Evolutionary conservation across 2,113 vertebrate genomes (phyloP), one percentile per base, ranked within the genome.

Genomic region (Neofelis nebulosa): DNA sequence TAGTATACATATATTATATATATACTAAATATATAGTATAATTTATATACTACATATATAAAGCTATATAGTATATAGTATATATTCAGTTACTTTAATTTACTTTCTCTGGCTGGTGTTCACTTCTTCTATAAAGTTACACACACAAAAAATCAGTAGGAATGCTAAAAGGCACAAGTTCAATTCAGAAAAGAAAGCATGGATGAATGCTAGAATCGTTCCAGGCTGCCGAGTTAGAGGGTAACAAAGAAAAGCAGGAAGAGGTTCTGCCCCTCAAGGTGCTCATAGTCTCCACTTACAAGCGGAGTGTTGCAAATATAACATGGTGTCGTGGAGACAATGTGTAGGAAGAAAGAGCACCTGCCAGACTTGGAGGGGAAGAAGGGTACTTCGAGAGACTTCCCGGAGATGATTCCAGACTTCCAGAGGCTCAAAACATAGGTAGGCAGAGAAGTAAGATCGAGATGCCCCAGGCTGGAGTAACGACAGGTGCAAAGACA

Each of bases 71-170:
- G 41, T 38, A 38, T 38, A 38, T 38, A 5, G 38, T 45, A 45
- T 45, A 50, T 36, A 41, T 68, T 71, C 63, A 52, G 27, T 38
- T 76, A 91, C 87, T 83, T 69, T 94, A 66, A 86, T 25, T 78
- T 80, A 81, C 57, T 76, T 95, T 94, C 29, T 33, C 88, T 84
- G 84, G 23, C 27, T 95, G 57, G 18, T 55, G n/a, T 87, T 93
- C 55, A 63, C 16, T 73, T 16, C 33, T 94, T 71, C 63, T 8
- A 68, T 48, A 55, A 76, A 57, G 13, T 83, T 69, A 95, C 50
- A 76, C 23, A 83, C 23, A 83, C 23, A 84, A 10, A 87, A 66
- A 66, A 69, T 66, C 25, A 55, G 29, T 15, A 36, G 33, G 13
- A 79, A 55, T 41, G 8, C 41, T 41, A 14, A 61, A 12, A 80